Evolutionary conservation across 2,888 invertebrate species (phyloP), one percentile per base, ranked within the genome.

Genomic region (Sinodicranocentrus sp.): DNA sequence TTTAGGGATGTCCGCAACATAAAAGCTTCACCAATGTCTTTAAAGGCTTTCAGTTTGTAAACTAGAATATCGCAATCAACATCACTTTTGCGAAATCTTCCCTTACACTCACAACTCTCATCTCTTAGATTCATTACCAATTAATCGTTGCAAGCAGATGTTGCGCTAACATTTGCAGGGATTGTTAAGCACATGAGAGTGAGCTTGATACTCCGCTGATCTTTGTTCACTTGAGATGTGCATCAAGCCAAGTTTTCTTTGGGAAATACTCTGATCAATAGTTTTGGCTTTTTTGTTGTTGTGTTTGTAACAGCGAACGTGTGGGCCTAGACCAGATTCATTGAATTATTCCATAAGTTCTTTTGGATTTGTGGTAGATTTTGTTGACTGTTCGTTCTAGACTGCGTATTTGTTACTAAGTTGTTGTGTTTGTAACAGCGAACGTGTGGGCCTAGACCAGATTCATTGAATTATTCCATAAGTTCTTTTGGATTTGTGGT

Each of bases 1-100:
- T 76, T 76, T 65, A 44, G 57, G 54, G 67, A 80, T 80, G 72
- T 73, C 65, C 65, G 73, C 80, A 54, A 80, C 72, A 80, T 80
- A 80, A 80, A 80, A 80, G 72, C 72, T 10, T 57, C 65, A 80
- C 65, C 73, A 65, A 57, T 73, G 71, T 72, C 65, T 67, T 80
- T 57, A 21, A 67, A 21, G 57, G 65, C 72, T 43, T 80, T 80
- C 80, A 80, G 80, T 80, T 72, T 23, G 65, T 73, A 80, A 73
- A 80, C 72, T 80, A 72, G 65, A 80, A 67, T 80, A 80, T 80
- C 67, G 80, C 80, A 80, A 80, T 80, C 80, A 72, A 80, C 80
- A 80, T 80, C 80, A 67, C 43, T 28, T 80, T 52, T 71, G 61
- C 72, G 80, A 61, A 72, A 72, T 71, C 71, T 33, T n/a, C n/a